Conservation (phyloP, 2,113 vertebrate species). For the Eidolon helvum region DNA sequence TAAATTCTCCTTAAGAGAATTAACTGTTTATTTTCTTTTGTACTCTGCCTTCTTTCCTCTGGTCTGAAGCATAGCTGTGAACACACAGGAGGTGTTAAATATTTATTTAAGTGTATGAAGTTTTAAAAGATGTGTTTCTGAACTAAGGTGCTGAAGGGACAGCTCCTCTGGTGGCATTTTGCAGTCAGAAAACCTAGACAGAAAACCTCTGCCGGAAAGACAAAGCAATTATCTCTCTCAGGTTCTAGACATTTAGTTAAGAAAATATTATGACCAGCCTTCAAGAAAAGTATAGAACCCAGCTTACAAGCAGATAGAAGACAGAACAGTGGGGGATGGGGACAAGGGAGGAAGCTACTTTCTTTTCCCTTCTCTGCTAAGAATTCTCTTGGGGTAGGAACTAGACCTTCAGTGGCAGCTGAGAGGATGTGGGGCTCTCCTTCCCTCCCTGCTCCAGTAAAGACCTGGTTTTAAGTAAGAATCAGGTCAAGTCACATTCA, state of each 20-base stretch:
- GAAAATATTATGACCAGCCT: not conserved
- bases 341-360: not conserved
- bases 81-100: constrained; percentile 30
- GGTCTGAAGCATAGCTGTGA: not conserved
- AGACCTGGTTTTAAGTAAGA: constrained; percentile 68
- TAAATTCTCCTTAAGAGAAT: not conserved
- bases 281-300: not conserved
- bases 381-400: not conserved
- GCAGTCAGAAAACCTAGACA: not conserved
- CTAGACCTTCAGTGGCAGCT: not conserved
- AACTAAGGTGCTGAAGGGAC: constrained; percentile 78
- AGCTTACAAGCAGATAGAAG: not conserved
- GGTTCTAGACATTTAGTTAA: not conserved
- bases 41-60: not conserved
- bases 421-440: not conserved
- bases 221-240: not conserved
- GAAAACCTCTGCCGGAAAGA: not conserved
- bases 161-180: constrained; percentile 63
- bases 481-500: constrained; percentile 59
- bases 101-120: not conserved
- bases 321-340: not conserved
- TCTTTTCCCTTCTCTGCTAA: not conserved
- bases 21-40: not conserved
- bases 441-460: not conserved
- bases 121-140: not conserved